Base-by-base conservation (phyloP, 2,797 vertebrate species). In the Sphenopsis melanotis region DNA sequence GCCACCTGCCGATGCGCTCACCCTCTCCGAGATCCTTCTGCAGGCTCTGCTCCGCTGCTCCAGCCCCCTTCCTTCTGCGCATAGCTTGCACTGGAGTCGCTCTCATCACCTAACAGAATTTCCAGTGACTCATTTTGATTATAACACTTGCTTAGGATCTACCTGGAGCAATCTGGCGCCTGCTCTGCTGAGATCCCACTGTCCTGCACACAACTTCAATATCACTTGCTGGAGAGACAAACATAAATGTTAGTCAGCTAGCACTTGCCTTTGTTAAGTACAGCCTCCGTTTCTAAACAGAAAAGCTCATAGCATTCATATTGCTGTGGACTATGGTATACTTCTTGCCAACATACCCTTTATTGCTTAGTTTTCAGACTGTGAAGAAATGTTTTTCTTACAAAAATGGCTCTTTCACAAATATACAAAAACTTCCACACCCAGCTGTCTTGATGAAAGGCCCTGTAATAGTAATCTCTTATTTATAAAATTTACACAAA, bases 1-100 rank as follows among this genome's bases (percentile, higher is more conserved):
- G 99, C 99, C 99, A 99, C 98, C 99, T 99, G 98, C 98, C 98
- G 99, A 97, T 87, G 44, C 9, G 1, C 16, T 78, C 32, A 1
- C 11, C 19, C 8, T 26, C 10, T 4, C 17, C 0, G 46, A 36
- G 36, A 26, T 26, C 30, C 30, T 9, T 21, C 41, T 21, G 41
- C 22, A 20, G 32, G 9, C 47, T 29, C 1, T 2, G 6, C 66
- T 37, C 50, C 0, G 2, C 61, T 22, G n/a, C 41, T 37, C 76
- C 42, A n/a, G 29, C 34, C 29, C 19, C 19, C 0, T 15, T 27
- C 11, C 22, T 34, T 9, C 68, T 3, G 60, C 53, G 2, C 8
- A 0, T 4, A 24, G 4, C 12, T 22, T 0, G 2, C 36, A 0
- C 11, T 7, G 68, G 9, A 17, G 81, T 59, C 49, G 32, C 69